Percentiles rank a stretch among this genome's conserved stretches.
Evolutionary conservation across 1,140 invertebrate species (phyloP).

Genomic region (Physella acuta): DNA sequence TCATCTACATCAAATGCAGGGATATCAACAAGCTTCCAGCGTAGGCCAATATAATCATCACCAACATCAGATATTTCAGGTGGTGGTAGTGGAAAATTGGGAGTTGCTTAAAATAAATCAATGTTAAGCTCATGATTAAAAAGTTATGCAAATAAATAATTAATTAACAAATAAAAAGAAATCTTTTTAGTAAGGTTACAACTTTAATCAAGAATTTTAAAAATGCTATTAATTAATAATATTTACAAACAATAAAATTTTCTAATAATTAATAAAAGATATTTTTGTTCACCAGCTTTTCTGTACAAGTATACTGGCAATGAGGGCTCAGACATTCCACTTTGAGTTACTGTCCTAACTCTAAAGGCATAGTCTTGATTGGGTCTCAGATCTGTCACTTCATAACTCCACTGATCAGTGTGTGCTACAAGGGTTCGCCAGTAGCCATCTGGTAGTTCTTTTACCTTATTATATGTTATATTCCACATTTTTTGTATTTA

Average conservation of each 20-base stretch:
- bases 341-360: constrained; percentile 93
- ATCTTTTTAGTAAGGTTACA: no score
- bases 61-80: constrained; percentile 44
- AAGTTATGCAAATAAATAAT: no score
- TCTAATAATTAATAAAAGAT: no score
- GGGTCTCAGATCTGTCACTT: constrained; percentile 74
- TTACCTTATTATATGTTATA: constrained; percentile 39
- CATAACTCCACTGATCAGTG: constrained; percentile 37
- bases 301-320: constrained; percentile 44
- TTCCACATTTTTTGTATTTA: no score
- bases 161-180: no score
- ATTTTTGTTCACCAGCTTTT: constrained; percentile 46
- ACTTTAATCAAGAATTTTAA: no score
- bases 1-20: constrained; percentile 44
- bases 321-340: constrained; percentile 40
- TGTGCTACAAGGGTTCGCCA: constrained; percentile 41
- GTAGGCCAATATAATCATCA: constrained; percentile 39
- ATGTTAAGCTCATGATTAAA: no score
- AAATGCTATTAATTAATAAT: no score
- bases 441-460: constrained; percentile 38
- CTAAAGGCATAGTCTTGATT: constrained; percentile 96
- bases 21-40: constrained; percentile 46
- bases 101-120: constrained; percentile 41
- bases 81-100: constrained; percentile 36
- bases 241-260: no score